Conservation (phyloP, 2,888 invertebrate species). For the Hipparchia sbordonii region DNA sequence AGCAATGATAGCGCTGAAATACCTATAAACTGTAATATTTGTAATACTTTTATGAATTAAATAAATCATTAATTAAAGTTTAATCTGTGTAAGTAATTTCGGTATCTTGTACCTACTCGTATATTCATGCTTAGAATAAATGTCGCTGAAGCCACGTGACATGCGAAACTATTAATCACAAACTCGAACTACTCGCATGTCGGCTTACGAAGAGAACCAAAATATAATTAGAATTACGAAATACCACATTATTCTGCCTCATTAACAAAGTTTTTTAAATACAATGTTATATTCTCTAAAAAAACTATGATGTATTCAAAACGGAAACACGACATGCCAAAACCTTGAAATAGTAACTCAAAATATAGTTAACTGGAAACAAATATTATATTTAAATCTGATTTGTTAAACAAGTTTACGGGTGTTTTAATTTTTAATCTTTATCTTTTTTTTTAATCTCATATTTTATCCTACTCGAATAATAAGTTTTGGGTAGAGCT, state of each 20-base stretch:
- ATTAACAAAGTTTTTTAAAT: slow-evolving; percentile 40
- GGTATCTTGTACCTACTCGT: slow-evolving; percentile 8
- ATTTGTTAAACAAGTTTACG: slow-evolving; percentile 3
- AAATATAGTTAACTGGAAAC: slow-evolving; percentile 9
- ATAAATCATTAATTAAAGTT: slow-evolving; percentile 3
- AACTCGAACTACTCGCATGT: slow-evolving; percentile 49
- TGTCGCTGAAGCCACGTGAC: slow-evolving; percentile 65
- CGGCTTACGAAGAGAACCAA: slow-evolving; percentile 57
- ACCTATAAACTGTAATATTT: not conserved
- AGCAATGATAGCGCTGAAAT: too few species aligned
- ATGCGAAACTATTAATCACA: slow-evolving; percentile 71
- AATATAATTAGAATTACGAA: slow-evolving; percentile 52
- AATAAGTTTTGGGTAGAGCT: not conserved
- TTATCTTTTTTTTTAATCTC: too few species aligned
- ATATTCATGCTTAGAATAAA: slow-evolving; percentile 46
- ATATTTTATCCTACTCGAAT: not conserved
- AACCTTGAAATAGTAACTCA: slow-evolving; percentile 31
- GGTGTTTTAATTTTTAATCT: not conserved
- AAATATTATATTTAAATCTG: not conserved
- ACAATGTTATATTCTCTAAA: slow-evolving; percentile 28
- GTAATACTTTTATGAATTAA: not conserved
- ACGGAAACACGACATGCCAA: slow-evolving; percentile 30
- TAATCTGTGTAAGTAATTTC: slow-evolving; percentile 7
- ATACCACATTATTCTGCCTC: slow-evolving; percentile 42
- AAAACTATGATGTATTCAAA: slow-evolving; percentile 35